phyloP scores from a whole-genome alignment of 1,140 invertebrate genomes.

The Achatina immaculata region DNA sequence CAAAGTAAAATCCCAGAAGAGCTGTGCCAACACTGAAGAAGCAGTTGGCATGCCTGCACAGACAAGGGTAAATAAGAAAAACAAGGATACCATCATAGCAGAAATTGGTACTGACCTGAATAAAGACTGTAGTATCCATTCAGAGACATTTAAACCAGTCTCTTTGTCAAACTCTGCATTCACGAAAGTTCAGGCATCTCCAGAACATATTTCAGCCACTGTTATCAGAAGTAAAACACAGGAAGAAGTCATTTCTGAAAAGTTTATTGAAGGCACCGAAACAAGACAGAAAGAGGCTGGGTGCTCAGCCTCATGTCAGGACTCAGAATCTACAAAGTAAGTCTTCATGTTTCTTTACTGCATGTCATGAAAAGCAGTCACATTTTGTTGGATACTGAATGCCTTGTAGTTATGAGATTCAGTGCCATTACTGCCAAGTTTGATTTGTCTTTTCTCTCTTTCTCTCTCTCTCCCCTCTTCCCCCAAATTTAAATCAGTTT shows the following conservation, averaged over 20 bases:
- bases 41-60: neutral
- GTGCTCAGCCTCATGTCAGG: neutral
- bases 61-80: neutral
- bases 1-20: neutral
- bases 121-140: neutral
- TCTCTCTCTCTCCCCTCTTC: too few species aligned
- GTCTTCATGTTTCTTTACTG: neutral
- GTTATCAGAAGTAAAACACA: neutral
- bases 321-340: too few species aligned
- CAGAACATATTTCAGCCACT: neutral
- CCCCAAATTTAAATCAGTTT: too few species aligned
- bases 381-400: too few species aligned
- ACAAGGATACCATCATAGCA: neutral
- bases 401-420: too few species aligned
- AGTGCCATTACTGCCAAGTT: too few species aligned
- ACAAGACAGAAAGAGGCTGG: neutral
- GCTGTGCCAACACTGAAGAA: neutral
- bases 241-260: neutral
- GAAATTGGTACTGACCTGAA: neutral
- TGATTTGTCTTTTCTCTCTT: too few species aligned
- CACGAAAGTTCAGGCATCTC: neutral
- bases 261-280: neutral
- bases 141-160: neutral
- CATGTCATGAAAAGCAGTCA: too few species aligned
- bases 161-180: neutral